Percentiles rank a stretch among this genome's conserved stretches.
Conservation (phyloP, 2,797 vertebrate genomes). For the Craterocephalus amniculus region DNA sequence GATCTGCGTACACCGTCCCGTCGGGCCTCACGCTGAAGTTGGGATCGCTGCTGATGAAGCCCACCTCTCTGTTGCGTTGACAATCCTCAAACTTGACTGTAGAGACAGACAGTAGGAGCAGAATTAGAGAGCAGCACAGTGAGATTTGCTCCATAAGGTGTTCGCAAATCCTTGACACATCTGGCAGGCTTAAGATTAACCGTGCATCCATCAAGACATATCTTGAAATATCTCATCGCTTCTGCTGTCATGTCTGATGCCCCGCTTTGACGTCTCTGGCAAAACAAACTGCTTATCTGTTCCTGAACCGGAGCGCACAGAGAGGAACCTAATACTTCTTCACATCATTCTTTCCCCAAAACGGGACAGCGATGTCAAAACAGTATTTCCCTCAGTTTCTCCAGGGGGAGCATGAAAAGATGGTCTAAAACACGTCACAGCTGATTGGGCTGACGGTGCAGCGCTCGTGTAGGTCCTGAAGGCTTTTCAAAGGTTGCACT, state of each 20-base stretch:
- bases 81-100: constrained; percentile 93
- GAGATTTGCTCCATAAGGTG: constrained; percentile 49
- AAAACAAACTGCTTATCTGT: constrained; percentile 75
- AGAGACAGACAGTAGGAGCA: constrained; percentile 58
- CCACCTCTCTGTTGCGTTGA: constrained; percentile 82
- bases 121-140: constrained; percentile 51
- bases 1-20: constrained; percentile 86
- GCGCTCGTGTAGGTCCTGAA: constrained; percentile 45
- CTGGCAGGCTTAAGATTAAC: constrained; percentile 71
- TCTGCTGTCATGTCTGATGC: constrained; percentile 66
- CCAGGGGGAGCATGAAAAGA: constrained; percentile 49
- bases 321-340: constrained; percentile 53
- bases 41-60: constrained; percentile 89
- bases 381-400: constrained; percentile 50
- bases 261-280: constrained; percentile 60
- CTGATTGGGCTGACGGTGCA: constrained; percentile 38
- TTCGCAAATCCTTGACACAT: constrained; percentile 70
- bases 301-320: constrained; percentile 41
- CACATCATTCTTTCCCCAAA: constrained; percentile 56
- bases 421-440: constrained; percentile 56
- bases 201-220: constrained; percentile 63
- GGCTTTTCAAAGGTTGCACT: constrained; percentile 60
- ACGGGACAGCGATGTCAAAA: constrained; percentile 60
- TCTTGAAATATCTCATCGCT: constrained; percentile 70
- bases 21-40: constrained; percentile 89